A percentile compares a stretch with the other conserved stretches of the same genome.
Evolutionary conservation across 2,113 vertebrate species (phyloP).

Genomic region (Lamprologus tigripictilis): DNA sequence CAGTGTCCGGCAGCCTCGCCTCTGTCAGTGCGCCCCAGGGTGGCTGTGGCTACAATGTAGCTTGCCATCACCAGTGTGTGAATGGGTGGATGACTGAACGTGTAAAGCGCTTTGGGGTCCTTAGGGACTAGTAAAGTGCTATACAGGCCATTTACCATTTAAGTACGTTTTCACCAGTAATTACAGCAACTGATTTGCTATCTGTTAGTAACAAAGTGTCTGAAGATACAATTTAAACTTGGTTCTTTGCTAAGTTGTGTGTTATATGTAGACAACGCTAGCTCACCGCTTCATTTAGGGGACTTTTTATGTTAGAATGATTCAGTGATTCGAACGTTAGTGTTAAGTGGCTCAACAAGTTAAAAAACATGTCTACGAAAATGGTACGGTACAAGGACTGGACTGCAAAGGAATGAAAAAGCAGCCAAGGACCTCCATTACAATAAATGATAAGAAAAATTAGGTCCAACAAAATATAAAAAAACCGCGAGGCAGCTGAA

Average conservation of each 20-base stretch:
- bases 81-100: no score
- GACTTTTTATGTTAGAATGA: not conserved
- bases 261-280: not conserved
- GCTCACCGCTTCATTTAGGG: not conserved
- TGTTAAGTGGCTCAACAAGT: not conserved
- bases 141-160: no score
- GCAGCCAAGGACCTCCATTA: not conserved
- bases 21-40: no score
- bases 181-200: not conserved
- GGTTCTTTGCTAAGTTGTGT: not conserved
- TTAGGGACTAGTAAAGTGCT: accelerated
- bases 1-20: accelerated
- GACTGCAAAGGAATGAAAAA: not conserved
- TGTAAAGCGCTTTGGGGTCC: accelerated
- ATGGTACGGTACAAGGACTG: not conserved
- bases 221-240: not conserved
- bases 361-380: not conserved
- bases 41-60: no score
- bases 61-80: no score
- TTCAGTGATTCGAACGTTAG: accelerated
- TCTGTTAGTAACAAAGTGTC: not conserved
- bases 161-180: not conserved
- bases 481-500: accelerated
- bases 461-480: not conserved
- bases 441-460: accelerated